Conservation (phyloP, 2,888 invertebrate species). For the Tortrix viridana region DNA sequence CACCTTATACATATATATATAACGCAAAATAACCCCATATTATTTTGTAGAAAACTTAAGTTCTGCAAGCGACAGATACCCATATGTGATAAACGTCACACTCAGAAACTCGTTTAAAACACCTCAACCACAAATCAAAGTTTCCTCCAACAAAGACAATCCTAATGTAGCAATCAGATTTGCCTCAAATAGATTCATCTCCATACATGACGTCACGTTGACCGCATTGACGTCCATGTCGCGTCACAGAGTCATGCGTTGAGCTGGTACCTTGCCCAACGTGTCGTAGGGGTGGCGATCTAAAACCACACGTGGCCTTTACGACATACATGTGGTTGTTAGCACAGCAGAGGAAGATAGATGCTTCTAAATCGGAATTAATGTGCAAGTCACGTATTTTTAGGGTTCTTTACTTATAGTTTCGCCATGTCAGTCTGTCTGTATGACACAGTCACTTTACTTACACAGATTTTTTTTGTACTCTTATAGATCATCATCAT, state of each 20-base stretch:
- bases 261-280: conserved; percentile 28
- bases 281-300: conserved; percentile 34
- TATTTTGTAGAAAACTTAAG: too few relatives aligned
- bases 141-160: conserved; percentile 14
- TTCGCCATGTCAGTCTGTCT: too few relatives aligned
- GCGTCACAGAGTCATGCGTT: conserved; percentile 28
- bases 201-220: conserved; percentile 25
- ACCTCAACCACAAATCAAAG: background rate
- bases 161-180: conserved; percentile 1
- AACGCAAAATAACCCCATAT: too few relatives aligned
- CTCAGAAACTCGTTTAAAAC: too few relatives aligned
- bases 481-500: too few relatives aligned
- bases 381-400: too few relatives aligned
- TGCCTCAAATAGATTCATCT: conserved; percentile 30
- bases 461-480: too few relatives aligned
- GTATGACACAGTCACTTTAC: too few relatives aligned
- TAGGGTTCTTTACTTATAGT: too few relatives aligned
- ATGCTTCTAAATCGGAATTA: conserved; percentile 5
- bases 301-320: conserved; percentile 41
- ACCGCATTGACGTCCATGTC: conserved; percentile 36
- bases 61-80: too few relatives aligned
- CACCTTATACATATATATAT: too few relatives aligned
- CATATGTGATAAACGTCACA: too few relatives aligned
- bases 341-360: conserved; percentile 34
- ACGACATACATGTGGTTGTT: conserved; percentile 33